Percentiles rank a stretch among this genome's conserved stretches.
phyloP scores from a whole-genome alignment of 2,888 invertebrate genomes.

The Invenusta paracnida region DNA sequence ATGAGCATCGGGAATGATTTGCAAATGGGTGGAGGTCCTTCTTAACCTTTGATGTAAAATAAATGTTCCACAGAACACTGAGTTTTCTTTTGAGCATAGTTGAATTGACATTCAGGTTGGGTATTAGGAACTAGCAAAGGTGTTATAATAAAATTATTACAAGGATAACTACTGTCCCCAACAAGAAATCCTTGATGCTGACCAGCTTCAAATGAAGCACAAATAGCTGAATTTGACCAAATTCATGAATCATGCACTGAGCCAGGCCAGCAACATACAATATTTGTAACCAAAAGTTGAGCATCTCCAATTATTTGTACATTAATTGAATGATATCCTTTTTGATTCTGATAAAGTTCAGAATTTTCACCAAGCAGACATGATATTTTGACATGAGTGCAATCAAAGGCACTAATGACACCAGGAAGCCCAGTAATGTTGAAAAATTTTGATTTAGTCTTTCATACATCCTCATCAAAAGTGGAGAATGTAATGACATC shows the following conservation, averaged over 20 bases:
- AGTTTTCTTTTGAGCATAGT: neutral
- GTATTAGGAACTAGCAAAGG: neutral
- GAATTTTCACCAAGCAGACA: neutral
- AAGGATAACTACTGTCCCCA: neutral
- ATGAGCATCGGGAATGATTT: too few species aligned
- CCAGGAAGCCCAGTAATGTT: neutral
- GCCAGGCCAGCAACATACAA: neutral
- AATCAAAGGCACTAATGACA: neutral
- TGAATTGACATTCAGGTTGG: neutral
- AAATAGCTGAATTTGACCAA: neutral
- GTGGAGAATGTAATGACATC: neutral
- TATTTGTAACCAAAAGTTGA: neutral
- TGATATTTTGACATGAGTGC: neutral
- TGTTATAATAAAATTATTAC: neutral
- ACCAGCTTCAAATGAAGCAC: neutral
- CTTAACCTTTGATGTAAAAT: neutral
- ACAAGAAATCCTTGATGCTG: too few species aligned
- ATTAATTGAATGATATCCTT: neutral
- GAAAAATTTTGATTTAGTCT: neutral
- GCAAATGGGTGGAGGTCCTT: too few species aligned
- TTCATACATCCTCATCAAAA: neutral
- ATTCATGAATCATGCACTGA: neutral
- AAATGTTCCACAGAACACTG: neutral
- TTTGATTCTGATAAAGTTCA: neutral
- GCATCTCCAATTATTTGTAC: neutral